phyloP scores from a whole-genome alignment of 2,888 invertebrate genomes.

The Erebia ligea region DNA sequence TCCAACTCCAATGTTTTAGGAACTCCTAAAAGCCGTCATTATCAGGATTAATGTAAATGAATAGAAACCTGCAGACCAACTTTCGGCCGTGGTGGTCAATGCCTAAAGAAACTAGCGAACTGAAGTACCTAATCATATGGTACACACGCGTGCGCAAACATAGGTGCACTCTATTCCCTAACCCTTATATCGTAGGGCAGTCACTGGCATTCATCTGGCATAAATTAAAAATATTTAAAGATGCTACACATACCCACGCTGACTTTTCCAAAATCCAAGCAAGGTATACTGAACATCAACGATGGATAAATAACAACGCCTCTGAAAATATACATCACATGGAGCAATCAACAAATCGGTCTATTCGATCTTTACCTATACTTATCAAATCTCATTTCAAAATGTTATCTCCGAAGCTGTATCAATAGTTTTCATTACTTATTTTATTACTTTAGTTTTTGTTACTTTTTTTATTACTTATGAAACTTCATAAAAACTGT shows the following conservation, averaged over 20 bases:
- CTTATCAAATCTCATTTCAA: neutral
- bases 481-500: too few species aligned
- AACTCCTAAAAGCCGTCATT: conserved; percentile 63
- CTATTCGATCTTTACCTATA: neutral
- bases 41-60: neutral
- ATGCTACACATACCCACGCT: conserved; percentile 74
- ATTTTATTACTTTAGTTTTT: too few species aligned
- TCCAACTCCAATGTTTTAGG: conserved; percentile 69
- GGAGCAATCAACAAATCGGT: neutral
- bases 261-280: conserved; percentile 82
- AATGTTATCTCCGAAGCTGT: too few species aligned
- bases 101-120: neutral
- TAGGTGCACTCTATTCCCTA: too few species aligned
- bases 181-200: too few species aligned
- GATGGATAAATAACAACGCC: conserved; percentile 85
- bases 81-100: too few species aligned
- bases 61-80: too few species aligned
- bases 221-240: neutral
- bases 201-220: too few species aligned
- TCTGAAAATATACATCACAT: conserved; percentile 59
- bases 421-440: too few species aligned
- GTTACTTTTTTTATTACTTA: too few species aligned
- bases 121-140: neutral
- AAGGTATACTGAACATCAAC: conserved; percentile 76
- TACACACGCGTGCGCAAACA: too few species aligned